Percentiles rank a stretch among this genome's conserved stretches.
These are phyloP conservation scores for Tetheella fluctuosa DNA, from an alignment of 2,888 invertebrate genomes.

Conservation along the genomic window DNA sequence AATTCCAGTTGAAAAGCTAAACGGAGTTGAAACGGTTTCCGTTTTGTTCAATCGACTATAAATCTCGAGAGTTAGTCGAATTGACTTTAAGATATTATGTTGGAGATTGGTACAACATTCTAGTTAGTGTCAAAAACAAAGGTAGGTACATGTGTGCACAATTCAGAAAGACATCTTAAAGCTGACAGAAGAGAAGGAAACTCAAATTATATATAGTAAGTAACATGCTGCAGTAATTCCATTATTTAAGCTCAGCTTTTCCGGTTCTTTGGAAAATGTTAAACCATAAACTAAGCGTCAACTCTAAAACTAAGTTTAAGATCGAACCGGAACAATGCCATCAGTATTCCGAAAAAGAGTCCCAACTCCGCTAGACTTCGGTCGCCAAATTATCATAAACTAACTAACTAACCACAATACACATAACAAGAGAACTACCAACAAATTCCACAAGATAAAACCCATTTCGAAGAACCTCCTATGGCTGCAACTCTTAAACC, in stretches of 20 bases:
- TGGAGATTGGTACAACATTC: neutral
- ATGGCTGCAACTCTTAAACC: constrained; percentile 13
- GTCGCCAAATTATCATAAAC: constrained; percentile 10
- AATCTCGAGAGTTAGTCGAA: constrained; percentile 5
- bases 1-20: neutral
- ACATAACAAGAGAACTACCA: constrained; percentile 8
- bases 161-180: neutral
- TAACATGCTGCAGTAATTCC: constrained; percentile 1
- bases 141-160: neutral
- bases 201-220: neutral
- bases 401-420: constrained; percentile 7
- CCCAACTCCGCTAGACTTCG: constrained; percentile 8
- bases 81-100: neutral
- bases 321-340: constrained; percentile 8
- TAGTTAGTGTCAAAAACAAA: neutral
- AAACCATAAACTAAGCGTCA: constrained; percentile 8
- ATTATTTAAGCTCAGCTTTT: constrained; percentile 1
- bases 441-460: constrained; percentile 7
- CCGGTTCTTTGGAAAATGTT: neutral
- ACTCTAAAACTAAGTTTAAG: constrained; percentile 7
- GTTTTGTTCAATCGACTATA: constrained; percentile 5
- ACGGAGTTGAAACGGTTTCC: neutral
- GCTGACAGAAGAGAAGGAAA: neutral
- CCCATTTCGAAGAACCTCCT: constrained; percentile 8
- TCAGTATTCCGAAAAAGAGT: constrained; percentile 8